A percentile compares a stretch with the other conserved stretches of the same genome.
These are phyloP conservation scores for Ganaspis brasiliensis DNA, from an alignment of 2,888 invertebrate genomes.

Conservation along the genomic window DNA sequence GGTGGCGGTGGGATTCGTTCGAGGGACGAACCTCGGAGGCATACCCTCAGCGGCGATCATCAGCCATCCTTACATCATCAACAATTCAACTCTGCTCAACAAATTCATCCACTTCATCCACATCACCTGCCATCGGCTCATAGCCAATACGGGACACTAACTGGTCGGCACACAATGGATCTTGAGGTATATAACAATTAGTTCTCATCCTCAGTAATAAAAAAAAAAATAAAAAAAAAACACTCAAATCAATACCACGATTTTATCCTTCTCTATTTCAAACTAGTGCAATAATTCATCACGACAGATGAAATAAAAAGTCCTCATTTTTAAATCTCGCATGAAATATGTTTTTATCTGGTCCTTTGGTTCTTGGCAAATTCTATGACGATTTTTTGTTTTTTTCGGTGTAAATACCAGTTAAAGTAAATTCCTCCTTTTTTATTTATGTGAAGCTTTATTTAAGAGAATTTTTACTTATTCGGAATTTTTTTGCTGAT, in stretches of 20 bases:
- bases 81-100: constrained; percentile 76
- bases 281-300: neutral
- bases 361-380: too few relatives aligned
- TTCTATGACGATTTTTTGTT: too few relatives aligned
- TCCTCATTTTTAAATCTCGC: neutral
- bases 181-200: constrained; percentile 86
- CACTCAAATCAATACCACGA: neutral
- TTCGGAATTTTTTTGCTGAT: too few relatives aligned
- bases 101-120: constrained; percentile 80
- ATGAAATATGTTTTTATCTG: neutral
- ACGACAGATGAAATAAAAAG: neutral
- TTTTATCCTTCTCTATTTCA: too few relatives aligned
- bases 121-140: constrained; percentile 82
- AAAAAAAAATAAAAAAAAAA: neutral
- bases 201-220: neutral
- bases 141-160: constrained; percentile 82
- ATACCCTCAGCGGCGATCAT: constrained; percentile 88
- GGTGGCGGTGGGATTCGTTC: constrained; percentile 73
- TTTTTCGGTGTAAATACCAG: too few relatives aligned
- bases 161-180: constrained; percentile 83
- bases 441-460: too few relatives aligned
- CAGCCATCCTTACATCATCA: constrained; percentile 85
- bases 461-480: too few relatives aligned
- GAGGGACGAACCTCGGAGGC: constrained; percentile 91
- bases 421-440: too few relatives aligned